A percentile compares a stretch with the other conserved stretches of the same genome.
phyloP scores from a whole-genome alignment of 2,888 invertebrate genomes.

The Scrobipalpa atriplicella region DNA sequence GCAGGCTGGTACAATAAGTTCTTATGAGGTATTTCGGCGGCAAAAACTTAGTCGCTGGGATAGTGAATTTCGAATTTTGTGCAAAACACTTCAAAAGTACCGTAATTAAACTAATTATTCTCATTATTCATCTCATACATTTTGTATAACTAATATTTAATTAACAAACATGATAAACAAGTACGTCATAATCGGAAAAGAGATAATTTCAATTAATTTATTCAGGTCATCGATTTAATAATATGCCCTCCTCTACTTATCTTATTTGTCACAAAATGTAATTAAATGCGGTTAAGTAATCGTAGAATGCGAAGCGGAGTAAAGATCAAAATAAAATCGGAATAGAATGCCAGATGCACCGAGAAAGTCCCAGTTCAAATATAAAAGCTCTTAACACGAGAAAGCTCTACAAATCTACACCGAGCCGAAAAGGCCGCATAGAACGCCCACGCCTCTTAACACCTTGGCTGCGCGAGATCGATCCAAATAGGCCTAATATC shows the following conservation, averaged over 20 bases:
- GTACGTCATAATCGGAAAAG: neutral
- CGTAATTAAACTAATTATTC: no score
- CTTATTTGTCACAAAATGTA: slow-evolving; percentile 1
- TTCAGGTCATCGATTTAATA: slow-evolving; percentile 6
- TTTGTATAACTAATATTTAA: no score
- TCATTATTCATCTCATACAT: neutral
- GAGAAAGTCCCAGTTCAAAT: slow-evolving; percentile 4
- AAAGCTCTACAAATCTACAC: slow-evolving; percentile 10
- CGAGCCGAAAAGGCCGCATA: neutral
- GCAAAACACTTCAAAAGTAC: no score
- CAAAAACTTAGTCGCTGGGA: no score
- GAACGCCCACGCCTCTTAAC: slow-evolving; percentile 20
- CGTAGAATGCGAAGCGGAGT: neutral
- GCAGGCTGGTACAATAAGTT: no score
- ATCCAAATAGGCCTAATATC: slow-evolving; percentile 59
- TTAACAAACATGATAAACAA: neutral
- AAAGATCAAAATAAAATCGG: slow-evolving; percentile 3
- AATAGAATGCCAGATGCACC: neutral
- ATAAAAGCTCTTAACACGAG: slow-evolving; percentile 9
- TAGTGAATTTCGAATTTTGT: no score
- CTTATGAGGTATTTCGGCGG: no score
- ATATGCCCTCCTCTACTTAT: slow-evolving; percentile 7
- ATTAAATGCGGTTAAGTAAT: neutral
- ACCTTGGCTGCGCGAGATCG: slow-evolving; percentile 32
- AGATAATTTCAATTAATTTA: neutral